phyloP scores from a whole-genome alignment of 1,140 invertebrate species.

The Euschistus heros region DNA sequence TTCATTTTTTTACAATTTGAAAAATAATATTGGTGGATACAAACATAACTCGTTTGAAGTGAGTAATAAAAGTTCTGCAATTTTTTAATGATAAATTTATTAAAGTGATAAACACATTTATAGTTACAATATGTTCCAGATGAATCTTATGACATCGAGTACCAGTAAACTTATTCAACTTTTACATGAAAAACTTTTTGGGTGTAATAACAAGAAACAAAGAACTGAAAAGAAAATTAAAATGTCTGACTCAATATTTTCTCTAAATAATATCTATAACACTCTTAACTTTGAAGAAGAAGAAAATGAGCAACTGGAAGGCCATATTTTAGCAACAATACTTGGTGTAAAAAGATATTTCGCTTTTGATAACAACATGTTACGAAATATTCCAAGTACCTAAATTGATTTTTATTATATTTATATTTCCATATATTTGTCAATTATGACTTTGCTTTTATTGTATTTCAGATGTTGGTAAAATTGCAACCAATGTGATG shows the following conservation, averaged over 20 bases:
- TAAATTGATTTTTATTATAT: slow-evolving; percentile 25
- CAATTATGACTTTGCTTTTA: not conserved
- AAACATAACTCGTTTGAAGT: slow-evolving; percentile 33
- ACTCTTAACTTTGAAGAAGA: slow-evolving; percentile 44
- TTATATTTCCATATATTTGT: not conserved
- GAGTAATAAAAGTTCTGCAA: slow-evolving; percentile 1
- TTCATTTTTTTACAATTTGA: slow-evolving; percentile 34
- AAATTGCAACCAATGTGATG: slow-evolving; percentile 33
- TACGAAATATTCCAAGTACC: slow-evolving; percentile 39
- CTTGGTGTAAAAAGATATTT: slow-evolving; percentile 39
- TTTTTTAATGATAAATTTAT: not conserved
- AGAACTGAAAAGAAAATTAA: not conserved
- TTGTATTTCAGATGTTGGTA: slow-evolving; percentile 33
- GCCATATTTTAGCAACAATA: slow-evolving; percentile 37
- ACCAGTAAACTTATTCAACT: slow-evolving; percentile 21
- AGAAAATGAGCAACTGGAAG: slow-evolving; percentile 44
- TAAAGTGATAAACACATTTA: not conserved
- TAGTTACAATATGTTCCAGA: not conserved
- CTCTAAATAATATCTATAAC: slow-evolving; percentile 42
- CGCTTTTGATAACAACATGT: slow-evolving; percentile 44
- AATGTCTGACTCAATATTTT: slow-evolving; percentile 32
- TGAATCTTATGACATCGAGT: slow-evolving; percentile 24
- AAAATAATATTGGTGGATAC: slow-evolving; percentile 38
- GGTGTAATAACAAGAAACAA: not conserved
- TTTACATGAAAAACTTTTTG: slow-evolving; percentile 16